A percentile compares a stretch with the other conserved stretches of the same genome.
phyloP scores from a whole-genome alignment of 2,113 vertebrate genomes.

The Eonycteris spelaea region DNA sequence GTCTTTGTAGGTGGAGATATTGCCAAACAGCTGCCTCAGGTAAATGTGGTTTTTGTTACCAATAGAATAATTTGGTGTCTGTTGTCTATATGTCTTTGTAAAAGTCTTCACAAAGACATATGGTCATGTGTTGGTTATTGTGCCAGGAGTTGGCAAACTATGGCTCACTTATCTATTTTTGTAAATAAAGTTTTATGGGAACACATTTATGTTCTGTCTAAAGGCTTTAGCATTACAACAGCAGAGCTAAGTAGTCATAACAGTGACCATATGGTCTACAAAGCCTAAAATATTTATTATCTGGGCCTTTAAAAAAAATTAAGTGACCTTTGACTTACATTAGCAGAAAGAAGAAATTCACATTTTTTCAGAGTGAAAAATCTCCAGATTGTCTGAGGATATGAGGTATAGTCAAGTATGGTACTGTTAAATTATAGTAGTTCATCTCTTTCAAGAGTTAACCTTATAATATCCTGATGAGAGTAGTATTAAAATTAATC shows the following conservation, averaged over 20 bases:
- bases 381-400: not conserved
- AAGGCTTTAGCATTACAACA: not conserved
- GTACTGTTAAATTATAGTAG: not conserved
- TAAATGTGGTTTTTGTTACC: slow-evolving; percentile 47
- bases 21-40: slow-evolving; percentile 86
- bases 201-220: not conserved
- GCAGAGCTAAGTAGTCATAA: not conserved
- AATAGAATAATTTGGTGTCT: not conserved
- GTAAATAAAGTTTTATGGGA: slow-evolving; percentile 34
- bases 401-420: not conserved
- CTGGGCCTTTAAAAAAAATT: not conserved
- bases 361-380: not conserved
- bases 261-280: not conserved
- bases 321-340: not conserved
- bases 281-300: not conserved
- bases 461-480: not conserved
- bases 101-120: not conserved
- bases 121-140: not conserved
- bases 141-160: not conserved
- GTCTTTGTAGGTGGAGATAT: slow-evolving; percentile 88
- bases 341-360: slow-evolving; percentile 17
- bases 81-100: not conserved
- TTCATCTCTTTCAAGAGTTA: not conserved
- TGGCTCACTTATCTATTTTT: not conserved
- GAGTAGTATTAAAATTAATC: slow-evolving; percentile 33